phyloP scores from a whole-genome alignment of 2,113 vertebrate species.

The Clarias macrocephalus region DNA sequence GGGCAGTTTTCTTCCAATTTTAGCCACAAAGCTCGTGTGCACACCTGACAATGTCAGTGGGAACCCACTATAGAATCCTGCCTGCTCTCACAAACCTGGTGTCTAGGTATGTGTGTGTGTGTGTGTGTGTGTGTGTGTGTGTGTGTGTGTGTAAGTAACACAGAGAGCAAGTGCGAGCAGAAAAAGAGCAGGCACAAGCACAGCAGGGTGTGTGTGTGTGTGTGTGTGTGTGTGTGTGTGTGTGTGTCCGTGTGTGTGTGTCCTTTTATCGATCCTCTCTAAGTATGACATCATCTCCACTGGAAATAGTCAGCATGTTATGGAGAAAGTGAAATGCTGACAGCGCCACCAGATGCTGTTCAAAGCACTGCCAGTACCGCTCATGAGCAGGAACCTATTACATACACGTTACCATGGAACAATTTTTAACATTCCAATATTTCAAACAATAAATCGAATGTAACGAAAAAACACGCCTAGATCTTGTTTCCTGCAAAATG shows the following conservation, averaged over 20 bases:
- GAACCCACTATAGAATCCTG: slow-evolving; percentile 7
- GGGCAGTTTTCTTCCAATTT: slow-evolving; percentile 36
- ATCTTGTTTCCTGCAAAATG: neutral
- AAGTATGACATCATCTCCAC: slow-evolving; percentile 51
- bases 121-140: slow-evolving; percentile 14
- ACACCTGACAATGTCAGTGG: slow-evolving; percentile 12
- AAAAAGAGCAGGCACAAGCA: neutral
- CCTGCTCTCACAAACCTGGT: slow-evolving; percentile 26
- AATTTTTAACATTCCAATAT: neutral
- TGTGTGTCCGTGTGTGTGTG: slow-evolving; percentile 23
- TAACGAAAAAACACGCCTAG: neutral
- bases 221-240: slow-evolving; percentile 9
- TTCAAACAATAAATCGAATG: neutral
- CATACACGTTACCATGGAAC: neutral
- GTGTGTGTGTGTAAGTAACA: neutral
- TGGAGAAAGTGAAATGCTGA: slow-evolving; percentile 37
- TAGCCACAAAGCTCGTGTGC: slow-evolving; percentile 31
- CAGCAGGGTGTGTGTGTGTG: neutral
- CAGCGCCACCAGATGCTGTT: slow-evolving; percentile 47
- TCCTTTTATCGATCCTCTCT: slow-evolving; percentile 43
- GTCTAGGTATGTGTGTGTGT: slow-evolving; percentile 1
- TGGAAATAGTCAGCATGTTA: slow-evolving; percentile 35
- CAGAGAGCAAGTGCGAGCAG: neutral
- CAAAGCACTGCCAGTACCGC: slow-evolving; percentile 3
- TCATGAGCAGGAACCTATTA: neutral